Base-by-base conservation (phyloP, 2,797 vertebrate genomes). In the Petrocephalus sullivani region DNA sequence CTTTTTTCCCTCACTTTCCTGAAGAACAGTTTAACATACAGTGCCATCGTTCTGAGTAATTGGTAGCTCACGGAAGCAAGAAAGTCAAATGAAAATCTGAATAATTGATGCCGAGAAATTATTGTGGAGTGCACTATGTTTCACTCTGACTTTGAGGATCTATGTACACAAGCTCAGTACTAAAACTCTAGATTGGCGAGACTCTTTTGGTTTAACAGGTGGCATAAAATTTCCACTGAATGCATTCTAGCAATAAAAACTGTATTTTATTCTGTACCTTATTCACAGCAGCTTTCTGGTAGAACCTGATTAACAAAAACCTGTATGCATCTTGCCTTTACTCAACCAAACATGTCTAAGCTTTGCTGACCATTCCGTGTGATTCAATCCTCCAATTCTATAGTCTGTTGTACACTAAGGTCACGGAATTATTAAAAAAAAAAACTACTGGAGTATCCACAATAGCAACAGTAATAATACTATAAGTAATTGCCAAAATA, bases 361-460 rank as follows among this genome's bases (percentile, higher is more conserved):
- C 28, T 67, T 14, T 53, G 37, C 41, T 9, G 21, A 21, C 46
- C 54, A 58, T 88, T 85, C 78, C n/a, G 10, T 84, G 19, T 83
- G 57, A 88, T 85, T 88, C 56, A 85, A 71, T 88, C 82, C 51
- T 67, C 57, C 57, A 60, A 7, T 53, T 19, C 54, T 60, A 60
- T 60, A 78, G 78, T 28, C 49, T 54, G 12, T 61, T 37, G 41
- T n/a, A 88, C 37, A 49, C 78, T 28, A 28, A 61, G 87, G 54
- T 61, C 71, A 82, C 56, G 7, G 7, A 41, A 5, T 82, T 41
- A 82, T 58, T 21, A 8, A 14, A 46, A 28, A 23, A 61, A 46
- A 87, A 82, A 81, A 56, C 67, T 71, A 54, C 19, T 57, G 71
- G 14, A 41, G n/a, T 54, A 28, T 33, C 37, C 53, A n/a, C 37